These are phyloP conservation scores for Aporrectodea caliginosa DNA, from an alignment of 1,140 invertebrate species.

Conservation along the genomic window DNA sequence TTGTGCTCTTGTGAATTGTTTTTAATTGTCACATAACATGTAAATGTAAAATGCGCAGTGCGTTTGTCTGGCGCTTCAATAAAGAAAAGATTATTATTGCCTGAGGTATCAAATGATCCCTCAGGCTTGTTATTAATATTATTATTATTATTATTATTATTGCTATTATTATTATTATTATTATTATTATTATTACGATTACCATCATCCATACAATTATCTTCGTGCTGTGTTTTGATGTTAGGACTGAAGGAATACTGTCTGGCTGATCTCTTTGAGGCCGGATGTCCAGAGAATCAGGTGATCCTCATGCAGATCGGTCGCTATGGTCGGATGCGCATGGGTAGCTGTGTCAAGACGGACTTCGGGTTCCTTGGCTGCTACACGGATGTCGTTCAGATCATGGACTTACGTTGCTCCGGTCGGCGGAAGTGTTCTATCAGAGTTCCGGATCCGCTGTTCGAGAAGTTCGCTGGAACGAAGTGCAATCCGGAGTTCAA, in stretches of 20 bases:
- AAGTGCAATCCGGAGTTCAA: conserved; percentile 2
- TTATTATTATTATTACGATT: too few relatives aligned
- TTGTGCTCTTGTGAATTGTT: too few relatives aligned
- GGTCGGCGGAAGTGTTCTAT: background rate
- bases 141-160: too few relatives aligned
- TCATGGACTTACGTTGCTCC: background rate
- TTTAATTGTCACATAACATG: too few relatives aligned
- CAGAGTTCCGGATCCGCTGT: background rate
- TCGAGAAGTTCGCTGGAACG: background rate
- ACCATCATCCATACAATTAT: too few relatives aligned
- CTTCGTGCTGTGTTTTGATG: too few relatives aligned
- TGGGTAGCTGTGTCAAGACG: conserved; percentile 6
- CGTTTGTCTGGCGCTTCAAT: too few relatives aligned
- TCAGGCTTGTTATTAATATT: too few relatives aligned
- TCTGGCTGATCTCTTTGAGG: conserved; percentile 6
- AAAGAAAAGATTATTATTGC: too few relatives aligned
- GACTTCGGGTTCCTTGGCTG: conserved; percentile 19
- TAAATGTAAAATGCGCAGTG: too few relatives aligned
- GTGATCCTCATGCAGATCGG: conserved; percentile 1
- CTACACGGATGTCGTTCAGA: conserved; percentile 5
- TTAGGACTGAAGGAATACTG: background rate
- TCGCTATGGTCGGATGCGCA: conserved; percentile 10
- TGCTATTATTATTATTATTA: too few relatives aligned
- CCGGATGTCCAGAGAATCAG: conserved; percentile 5
- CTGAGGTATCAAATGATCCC: too few relatives aligned